Conservation (phyloP, 2,797 vertebrate genomes). For the Melanitta fusca region DNA sequence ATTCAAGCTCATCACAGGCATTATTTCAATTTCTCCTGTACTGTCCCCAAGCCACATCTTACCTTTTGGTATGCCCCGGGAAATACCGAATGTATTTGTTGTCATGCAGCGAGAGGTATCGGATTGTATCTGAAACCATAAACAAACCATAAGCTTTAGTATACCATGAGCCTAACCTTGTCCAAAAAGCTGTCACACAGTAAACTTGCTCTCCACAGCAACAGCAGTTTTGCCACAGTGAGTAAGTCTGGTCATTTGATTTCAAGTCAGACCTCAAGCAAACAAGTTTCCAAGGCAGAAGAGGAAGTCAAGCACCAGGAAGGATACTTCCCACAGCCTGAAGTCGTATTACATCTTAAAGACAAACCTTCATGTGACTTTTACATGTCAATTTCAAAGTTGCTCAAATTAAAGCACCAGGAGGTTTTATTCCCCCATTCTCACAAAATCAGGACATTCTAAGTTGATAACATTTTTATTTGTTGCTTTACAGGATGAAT, state of each 20-base stretch:
- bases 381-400: background rate
- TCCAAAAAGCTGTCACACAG: background rate
- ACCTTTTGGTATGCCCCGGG: slow-evolving; percentile 98
- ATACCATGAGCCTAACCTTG: rapidly evolving
- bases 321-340: background rate
- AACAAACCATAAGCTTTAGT: slow-evolving; percentile 35
- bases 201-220: background rate
- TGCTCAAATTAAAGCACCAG: background rate
- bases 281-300: background rate
- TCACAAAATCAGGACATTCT: background rate
- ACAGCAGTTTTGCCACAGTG: background rate
- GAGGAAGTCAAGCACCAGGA: background rate
- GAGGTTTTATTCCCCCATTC: background rate
- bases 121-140: slow-evolving; percentile 91
- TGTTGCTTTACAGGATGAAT: background rate
- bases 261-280: background rate
- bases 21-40: background rate
- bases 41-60: slow-evolving; percentile 42
- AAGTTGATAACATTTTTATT: background rate
- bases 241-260: background rate
- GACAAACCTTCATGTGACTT: background rate
- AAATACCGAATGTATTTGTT: slow-evolving; percentile 99
- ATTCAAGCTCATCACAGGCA: background rate
- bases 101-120: slow-evolving; percentile 97
- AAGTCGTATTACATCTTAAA: background rate